Percentiles rank a stretch among this genome's conserved stretches.
Evolutionary conservation across 2,888 invertebrate genomes (phyloP).

Genomic region (Nysson spinosus): DNA sequence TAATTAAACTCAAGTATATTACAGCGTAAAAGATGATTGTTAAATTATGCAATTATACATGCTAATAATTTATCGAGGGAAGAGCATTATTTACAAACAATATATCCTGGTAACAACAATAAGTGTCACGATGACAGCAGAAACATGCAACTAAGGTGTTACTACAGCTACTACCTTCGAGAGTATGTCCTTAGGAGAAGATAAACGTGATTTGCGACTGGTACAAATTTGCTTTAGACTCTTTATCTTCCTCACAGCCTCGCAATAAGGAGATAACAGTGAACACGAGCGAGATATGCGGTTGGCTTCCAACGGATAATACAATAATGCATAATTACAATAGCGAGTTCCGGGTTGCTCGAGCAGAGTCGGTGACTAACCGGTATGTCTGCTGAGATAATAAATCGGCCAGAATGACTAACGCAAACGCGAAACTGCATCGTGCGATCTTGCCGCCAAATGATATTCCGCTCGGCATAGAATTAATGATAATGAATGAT

Average conservation of each 20-base stretch:
- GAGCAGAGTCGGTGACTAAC: slow-evolving; percentile 33
- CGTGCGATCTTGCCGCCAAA: not conserved
- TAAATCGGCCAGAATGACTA: slow-evolving; percentile 43
- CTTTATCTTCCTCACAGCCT: slow-evolving; percentile 6
- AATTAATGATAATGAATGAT: not conserved
- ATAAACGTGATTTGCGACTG: slow-evolving; percentile 32
- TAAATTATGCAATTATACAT: no score
- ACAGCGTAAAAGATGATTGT: no score
- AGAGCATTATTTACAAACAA: not conserved
- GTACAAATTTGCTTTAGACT: slow-evolving; percentile 2
- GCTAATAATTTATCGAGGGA: no score
- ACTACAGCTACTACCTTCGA: slow-evolving; percentile 5
- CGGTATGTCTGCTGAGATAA: slow-evolving; percentile 37
- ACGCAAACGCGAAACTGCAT: slow-evolving; percentile 22
- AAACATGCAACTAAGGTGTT: slow-evolving; percentile 1
- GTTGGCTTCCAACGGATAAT: slow-evolving; percentile 30
- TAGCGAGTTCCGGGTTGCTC: slow-evolving; percentile 57
- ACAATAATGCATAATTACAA: slow-evolving; percentile 52
- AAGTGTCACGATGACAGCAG: not conserved
- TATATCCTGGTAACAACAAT: not conserved
- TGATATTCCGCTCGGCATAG: not conserved
- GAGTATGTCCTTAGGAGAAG: slow-evolving; percentile 9
- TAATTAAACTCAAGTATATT: no score
- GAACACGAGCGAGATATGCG: slow-evolving; percentile 17
- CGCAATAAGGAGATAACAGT: slow-evolving; percentile 20